A percentile compares a stretch with the other conserved stretches of the same genome.
Conservation (phyloP, 2,113 vertebrate genomes). For the Pygoscelis adeliae region DNA sequence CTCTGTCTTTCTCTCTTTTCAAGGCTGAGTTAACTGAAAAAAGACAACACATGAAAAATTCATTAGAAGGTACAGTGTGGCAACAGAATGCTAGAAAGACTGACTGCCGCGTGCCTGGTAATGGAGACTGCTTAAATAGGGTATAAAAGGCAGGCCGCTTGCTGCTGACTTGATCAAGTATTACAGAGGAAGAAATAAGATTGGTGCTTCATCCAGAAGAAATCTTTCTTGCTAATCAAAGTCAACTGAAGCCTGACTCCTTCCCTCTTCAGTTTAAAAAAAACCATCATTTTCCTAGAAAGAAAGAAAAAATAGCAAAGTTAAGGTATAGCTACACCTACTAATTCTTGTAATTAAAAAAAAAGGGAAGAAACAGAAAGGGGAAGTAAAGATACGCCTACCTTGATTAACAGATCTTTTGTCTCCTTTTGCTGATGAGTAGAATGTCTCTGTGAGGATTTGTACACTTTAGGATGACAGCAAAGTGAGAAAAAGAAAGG, state of each 20-base stretch:
- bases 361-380: neutral
- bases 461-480: neutral
- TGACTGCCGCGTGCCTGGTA: neutral
- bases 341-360: neutral
- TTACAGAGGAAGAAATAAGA: neutral
- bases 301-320: neutral
- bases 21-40: neutral
- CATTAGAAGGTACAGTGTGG: neutral
- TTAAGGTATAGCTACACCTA: neutral
- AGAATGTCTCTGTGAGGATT: neutral
- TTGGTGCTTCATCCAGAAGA: neutral
- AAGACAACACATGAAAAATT: slow-evolving; percentile 32
- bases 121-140: neutral
- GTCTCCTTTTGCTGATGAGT: neutral
- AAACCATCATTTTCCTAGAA: neutral
- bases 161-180: neutral
- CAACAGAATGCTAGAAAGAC: neutral
- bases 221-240: neutral
- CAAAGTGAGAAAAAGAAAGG: neutral
- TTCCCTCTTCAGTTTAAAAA: neutral
- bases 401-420: slow-evolving; percentile 4
- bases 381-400: neutral
- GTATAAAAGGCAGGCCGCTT: neutral
- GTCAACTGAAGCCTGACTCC: neutral
- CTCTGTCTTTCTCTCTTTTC: neutral